phyloP scores from a whole-genome alignment of 2,113 vertebrate species.

The Petromus typicus region DNA sequence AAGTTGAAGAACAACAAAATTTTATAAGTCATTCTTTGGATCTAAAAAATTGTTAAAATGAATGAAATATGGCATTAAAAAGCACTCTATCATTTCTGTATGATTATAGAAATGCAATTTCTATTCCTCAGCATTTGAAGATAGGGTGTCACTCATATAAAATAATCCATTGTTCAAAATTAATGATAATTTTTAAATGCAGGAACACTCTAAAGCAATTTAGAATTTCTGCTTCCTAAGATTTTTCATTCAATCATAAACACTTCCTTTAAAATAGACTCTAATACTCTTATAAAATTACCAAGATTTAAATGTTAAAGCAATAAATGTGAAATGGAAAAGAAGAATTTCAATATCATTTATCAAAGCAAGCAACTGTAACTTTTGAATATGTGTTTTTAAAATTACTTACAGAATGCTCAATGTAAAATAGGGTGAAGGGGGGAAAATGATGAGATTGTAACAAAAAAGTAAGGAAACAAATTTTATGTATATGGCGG shows the following conservation, averaged over 20 bases:
- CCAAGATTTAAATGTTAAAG: conserved; percentile 56
- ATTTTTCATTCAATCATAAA: conserved; percentile 56
- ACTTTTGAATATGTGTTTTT: background rate
- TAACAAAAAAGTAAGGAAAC: no score
- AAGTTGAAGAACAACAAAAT: background rate
- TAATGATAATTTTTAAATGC: conserved; percentile 19
- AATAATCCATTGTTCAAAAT: conserved; percentile 56
- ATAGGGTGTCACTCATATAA: background rate
- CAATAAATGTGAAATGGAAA: conserved; percentile 53
- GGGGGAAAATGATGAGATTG: no score
- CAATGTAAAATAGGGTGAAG: no score
- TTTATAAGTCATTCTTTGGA: background rate
- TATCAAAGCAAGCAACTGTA: conserved; percentile 23
- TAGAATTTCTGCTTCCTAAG: conserved; percentile 25
- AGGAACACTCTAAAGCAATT: conserved; percentile 13
- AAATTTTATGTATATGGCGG: no score
- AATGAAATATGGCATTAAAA: background rate
- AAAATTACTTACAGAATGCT: conserved; percentile 38
- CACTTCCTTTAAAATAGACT: conserved; percentile 33
- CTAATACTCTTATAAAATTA: background rate
- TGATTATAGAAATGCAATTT: conserved; percentile 31
- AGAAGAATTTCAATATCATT: conserved; percentile 29
- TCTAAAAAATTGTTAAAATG: conserved; percentile 10
- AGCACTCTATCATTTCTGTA: background rate
- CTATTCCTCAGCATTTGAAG: background rate